Evolutionary conservation across 2,888 invertebrate genomes (phyloP).

Genomic region (Argynnis bischoffii): DNA sequence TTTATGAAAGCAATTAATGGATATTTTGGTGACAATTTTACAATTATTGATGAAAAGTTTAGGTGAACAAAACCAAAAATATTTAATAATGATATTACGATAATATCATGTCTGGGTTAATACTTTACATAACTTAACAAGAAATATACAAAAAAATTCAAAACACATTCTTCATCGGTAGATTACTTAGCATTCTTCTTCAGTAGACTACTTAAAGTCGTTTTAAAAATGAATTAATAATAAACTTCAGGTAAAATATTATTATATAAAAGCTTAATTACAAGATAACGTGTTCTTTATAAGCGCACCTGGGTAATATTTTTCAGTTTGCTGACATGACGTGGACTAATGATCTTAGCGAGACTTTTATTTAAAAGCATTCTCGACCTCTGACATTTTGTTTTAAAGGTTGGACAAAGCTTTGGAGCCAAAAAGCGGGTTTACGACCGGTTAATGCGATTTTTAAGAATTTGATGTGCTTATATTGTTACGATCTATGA

Average conservation of each 20-base stretch:
- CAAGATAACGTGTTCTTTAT: slow-evolving; percentile 17
- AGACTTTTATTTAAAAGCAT: slow-evolving; percentile 28
- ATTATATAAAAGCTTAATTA: slow-evolving; percentile 23
- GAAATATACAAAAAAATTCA: too few species aligned
- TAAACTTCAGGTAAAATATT: neutral
- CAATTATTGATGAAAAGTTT: too few species aligned
- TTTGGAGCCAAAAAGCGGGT: too few species aligned
- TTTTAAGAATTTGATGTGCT: too few species aligned
- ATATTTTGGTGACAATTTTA: too few species aligned
- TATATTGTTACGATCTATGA: too few species aligned
- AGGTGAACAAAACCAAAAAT: too few species aligned
- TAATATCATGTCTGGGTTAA: too few species aligned
- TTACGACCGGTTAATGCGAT: too few species aligned
- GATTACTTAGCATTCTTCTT: neutral
- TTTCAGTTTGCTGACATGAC: slow-evolving; percentile 30
- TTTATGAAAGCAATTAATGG: too few species aligned
- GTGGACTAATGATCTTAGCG: slow-evolving; percentile 30
- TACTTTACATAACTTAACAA: too few species aligned
- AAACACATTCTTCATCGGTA: neutral
- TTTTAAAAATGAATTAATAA: neutral
- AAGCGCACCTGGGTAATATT: slow-evolving; percentile 18
- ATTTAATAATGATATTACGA: too few species aligned
- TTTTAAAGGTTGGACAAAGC: slow-evolving; percentile 17
- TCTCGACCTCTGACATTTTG: slow-evolving; percentile 25
- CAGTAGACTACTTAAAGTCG: neutral